These are phyloP conservation scores for Habropoda laboriosa DNA, from an alignment of 1,140 invertebrate species.

Conservation along the genomic window DNA sequence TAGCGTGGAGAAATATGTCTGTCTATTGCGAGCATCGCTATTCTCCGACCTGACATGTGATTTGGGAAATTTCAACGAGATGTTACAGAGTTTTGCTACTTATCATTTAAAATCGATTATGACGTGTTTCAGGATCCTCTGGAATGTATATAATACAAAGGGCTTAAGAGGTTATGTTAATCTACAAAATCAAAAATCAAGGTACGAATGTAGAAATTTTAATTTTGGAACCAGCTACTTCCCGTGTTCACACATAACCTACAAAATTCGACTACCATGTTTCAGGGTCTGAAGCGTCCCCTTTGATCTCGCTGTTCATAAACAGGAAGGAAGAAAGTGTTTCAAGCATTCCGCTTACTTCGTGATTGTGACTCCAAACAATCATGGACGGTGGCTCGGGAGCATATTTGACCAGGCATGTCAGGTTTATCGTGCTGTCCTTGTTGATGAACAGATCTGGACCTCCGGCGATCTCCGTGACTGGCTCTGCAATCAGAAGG, in stretches of 20 bases:
- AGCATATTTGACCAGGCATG: conserved; percentile 90
- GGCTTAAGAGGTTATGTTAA: too few relatives aligned
- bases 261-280: neutral
- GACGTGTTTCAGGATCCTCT: too few relatives aligned
- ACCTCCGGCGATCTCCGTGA: conserved; percentile 91
- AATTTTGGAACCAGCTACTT: too few relatives aligned
- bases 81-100: too few relatives aligned
- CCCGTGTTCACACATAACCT: neutral
- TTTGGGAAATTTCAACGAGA: too few relatives aligned
- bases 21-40: neutral
- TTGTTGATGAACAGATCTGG: conserved; percentile 92
- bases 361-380: conserved; percentile 90
- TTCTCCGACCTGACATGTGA: too few relatives aligned
- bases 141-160: too few relatives aligned
- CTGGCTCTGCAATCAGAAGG: conserved; percentile 86
- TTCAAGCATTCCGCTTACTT: conserved; percentile 80
- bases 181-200: too few relatives aligned
- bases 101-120: too few relatives aligned
- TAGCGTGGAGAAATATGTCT: neutral
- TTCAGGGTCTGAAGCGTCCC: neutral
- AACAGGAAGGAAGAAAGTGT: too few relatives aligned
- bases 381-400: conserved; percentile 91
- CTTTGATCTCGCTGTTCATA: neutral
- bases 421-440: conserved; percentile 93
- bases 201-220: too few relatives aligned